Evolutionary conservation across 1,140 invertebrate genomes (phyloP).

Genomic region (Diorhabda sublineata): DNA sequence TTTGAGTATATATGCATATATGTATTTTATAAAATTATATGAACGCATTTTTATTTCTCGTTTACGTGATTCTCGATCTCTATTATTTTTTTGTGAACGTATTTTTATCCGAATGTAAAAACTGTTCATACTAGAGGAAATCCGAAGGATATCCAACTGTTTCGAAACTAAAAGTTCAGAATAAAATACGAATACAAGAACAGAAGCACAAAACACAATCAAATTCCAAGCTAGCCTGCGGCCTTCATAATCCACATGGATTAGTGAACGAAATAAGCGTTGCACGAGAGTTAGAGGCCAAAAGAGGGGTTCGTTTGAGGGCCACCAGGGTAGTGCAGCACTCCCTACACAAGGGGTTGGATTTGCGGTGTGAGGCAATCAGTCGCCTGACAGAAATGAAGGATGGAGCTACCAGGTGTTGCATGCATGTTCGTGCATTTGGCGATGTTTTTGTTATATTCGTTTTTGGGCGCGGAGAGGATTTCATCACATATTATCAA

Average conservation of each 20-base stretch:
- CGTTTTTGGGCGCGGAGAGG: slow-evolving; percentile 17
- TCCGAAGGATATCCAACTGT: neutral
- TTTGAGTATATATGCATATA: no score
- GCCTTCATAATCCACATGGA: slow-evolving; percentile 23
- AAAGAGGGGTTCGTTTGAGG: neutral
- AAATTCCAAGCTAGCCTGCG: slow-evolving; percentile 20
- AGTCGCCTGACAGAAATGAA: slow-evolving; percentile 34
- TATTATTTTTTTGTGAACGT: neutral
- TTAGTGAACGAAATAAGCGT: slow-evolving; percentile 23
- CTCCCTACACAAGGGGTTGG: slow-evolving; percentile 22
- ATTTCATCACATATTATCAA: slow-evolving; percentile 29
- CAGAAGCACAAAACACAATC: slow-evolving; percentile 19
- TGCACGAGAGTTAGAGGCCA: slow-evolving; percentile 14
- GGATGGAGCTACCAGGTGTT: slow-evolving; percentile 37
- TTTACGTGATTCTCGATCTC: no score
- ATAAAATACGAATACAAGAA: slow-evolving; percentile 19
- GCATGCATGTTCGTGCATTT: slow-evolving; percentile 27
- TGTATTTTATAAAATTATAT: no score
- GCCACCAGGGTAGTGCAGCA: neutral
- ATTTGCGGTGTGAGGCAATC: slow-evolving; percentile 40
- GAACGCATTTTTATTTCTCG: no score
- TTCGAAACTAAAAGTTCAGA: slow-evolving; percentile 15
- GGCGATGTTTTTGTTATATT: neutral
- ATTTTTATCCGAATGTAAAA: slow-evolving; percentile 3
- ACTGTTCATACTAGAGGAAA: neutral